Evolutionary conservation across 2,113 vertebrate species (phyloP), one percentile per base, ranked within the genome.

Genomic region (Microcebus ravelobensis): DNA sequence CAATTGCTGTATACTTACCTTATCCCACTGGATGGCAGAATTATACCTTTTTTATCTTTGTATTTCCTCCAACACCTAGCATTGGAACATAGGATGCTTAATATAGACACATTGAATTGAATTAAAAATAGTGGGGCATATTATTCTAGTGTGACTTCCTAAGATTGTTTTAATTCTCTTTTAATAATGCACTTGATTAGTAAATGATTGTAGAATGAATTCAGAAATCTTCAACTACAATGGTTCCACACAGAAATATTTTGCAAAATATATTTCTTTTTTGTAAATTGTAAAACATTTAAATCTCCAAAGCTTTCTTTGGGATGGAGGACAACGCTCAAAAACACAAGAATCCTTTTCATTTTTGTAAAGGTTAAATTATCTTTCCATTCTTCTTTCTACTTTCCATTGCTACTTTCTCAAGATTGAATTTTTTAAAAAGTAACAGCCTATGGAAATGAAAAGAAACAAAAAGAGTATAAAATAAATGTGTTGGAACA

Each of bases 401-500:
- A 5, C 0, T 82, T 87, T n/a, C 36, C 17, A 25, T 52, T 96
- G 27, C 34, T 93, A 20, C 25, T 67, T 36, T 91, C 61, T 95
- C 48, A n/a, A 68, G 50, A 61, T 93, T 67, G 25, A 93, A 73
- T 29, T 80, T 55, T 79, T 13, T 15, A 73, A 68, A 63, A 63
- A 67, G 29, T 48, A 48, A 90, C 61, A 52, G 11, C 13, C 45
- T 92, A 67, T 88, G 74, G 21, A 85, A 96, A 83, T 88, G 80
- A 84, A 84, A 81, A 83, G 86, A 88, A 90, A 23, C 79, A 71
- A 90, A 91, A 88, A 23, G 57, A 92, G 70, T 92, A 93, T 89
- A 90, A 96, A 94, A 77, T 57, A 96, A 95, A 86, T 82, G 52
- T 79, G 7, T 76, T 82, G 23, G 77, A 95, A 95, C 57, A 29